Conservation (phyloP, 2,888 invertebrate genomes). For the Drosophila leonis region DNA sequence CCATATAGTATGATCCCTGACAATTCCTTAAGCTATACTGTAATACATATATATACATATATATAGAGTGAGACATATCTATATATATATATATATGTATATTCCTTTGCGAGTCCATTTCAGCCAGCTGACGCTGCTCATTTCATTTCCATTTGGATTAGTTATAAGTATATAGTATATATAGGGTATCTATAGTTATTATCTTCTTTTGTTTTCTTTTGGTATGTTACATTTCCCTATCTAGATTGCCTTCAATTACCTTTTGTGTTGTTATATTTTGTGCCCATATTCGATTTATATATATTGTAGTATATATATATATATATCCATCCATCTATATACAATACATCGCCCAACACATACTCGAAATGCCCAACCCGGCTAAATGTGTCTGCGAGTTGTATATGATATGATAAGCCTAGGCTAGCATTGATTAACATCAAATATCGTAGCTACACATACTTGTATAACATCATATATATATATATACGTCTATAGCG, state of each 20-base stretch:
- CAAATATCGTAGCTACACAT: constrained; percentile 38
- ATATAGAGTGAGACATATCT: not conserved
- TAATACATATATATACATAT: not conserved
- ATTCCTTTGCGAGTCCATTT: constrained; percentile 12
- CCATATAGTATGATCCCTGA: constrained; percentile 63
- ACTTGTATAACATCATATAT: not conserved
- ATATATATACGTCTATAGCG: constrained; percentile 10
- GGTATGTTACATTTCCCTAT: constrained; percentile 76
- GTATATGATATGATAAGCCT: constrained; percentile 68
- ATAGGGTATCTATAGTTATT: constrained; percentile 9
- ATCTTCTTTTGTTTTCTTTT: not conserved
- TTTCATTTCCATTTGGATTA: not conserved
- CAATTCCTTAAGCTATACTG: constrained; percentile 68
- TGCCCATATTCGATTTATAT: constrained; percentile 42
- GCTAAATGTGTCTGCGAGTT: not conserved
- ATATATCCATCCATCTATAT: constrained; percentile 16
- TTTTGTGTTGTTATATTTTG: constrained; percentile 42
- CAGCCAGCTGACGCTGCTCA: constrained; percentile 4
- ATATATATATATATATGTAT: constrained; percentile 10
- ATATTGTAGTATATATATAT: not conserved
- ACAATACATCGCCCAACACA: constrained; percentile 10
- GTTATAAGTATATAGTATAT: constrained; percentile 20
- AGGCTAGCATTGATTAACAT: constrained; percentile 43
- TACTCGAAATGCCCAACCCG: not conserved
- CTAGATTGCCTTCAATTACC: constrained; percentile 83